Percentiles rank a stretch among this genome's conserved stretches.
Conservation (phyloP, 1,140 invertebrate genomes). For the Drosophila orosa region DNA sequence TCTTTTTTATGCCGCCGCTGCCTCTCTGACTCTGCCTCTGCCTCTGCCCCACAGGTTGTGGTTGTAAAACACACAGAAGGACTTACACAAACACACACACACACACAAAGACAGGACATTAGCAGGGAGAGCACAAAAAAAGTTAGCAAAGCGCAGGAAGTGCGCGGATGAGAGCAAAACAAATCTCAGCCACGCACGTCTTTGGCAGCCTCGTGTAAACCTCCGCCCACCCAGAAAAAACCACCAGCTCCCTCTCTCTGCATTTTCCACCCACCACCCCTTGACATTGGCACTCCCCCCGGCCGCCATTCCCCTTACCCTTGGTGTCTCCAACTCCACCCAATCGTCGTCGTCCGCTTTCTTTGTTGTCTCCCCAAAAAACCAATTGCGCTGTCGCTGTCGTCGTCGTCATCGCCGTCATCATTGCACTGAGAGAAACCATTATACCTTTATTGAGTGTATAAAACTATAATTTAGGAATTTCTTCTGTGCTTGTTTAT, state of each 20-base stretch:
- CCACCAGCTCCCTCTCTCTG: not conserved
- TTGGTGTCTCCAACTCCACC: constrained; percentile 26
- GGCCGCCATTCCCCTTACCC: not conserved
- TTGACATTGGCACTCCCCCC: constrained; percentile 6
- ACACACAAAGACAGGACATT: constrained; percentile 66
- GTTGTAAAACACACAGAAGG: constrained; percentile 67
- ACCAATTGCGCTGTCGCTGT: constrained; percentile 69
- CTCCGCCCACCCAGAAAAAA: not conserved
- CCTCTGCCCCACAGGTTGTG: constrained; percentile 53
- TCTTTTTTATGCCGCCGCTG: constrained; percentile 6
- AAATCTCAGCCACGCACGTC: constrained; percentile 78
- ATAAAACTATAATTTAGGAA: too few species aligned
- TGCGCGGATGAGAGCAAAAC: constrained; percentile 66
- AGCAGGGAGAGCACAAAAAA: constrained; percentile 52
- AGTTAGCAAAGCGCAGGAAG: constrained; percentile 55
- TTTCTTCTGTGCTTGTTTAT: not conserved
- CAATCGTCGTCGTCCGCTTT: constrained; percentile 47
- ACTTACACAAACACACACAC: constrained; percentile 8
- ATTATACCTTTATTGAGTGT: too few species aligned
- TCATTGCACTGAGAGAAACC: constrained; percentile 14
- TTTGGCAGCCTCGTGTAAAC: constrained; percentile 53
- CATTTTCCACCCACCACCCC: constrained; percentile 6
- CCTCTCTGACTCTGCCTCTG: not conserved
- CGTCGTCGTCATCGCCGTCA: constrained; percentile 47
- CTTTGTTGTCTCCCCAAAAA: constrained; percentile 63